These are phyloP conservation scores for Drosophila recens DNA, from an alignment of 2,888 invertebrate genomes.

Conservation along the genomic window DNA sequence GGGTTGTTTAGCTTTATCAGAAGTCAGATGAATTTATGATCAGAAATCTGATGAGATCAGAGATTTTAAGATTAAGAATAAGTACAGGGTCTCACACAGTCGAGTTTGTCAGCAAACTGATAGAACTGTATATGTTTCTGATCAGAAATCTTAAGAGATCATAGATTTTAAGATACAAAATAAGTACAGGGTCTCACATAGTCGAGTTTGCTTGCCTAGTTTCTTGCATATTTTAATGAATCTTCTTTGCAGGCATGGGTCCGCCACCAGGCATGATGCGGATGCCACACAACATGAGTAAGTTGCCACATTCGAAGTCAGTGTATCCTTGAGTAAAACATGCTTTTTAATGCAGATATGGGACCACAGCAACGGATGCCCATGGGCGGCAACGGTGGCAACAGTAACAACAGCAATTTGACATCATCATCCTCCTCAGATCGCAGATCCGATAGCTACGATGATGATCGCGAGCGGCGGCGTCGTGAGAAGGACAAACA, in stretches of 20 bases:
- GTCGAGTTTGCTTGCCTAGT: not conserved
- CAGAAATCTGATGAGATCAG: too few relatives aligned
- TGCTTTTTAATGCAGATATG: slow-evolving; percentile 66
- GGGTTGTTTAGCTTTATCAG: not conserved
- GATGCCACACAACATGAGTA: slow-evolving; percentile 62
- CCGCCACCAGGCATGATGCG: slow-evolving; percentile 79
- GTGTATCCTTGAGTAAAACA: not conserved
- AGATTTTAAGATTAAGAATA: too few relatives aligned
- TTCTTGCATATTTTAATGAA: not conserved
- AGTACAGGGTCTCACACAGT: too few relatives aligned
- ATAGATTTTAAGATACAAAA: too few relatives aligned
- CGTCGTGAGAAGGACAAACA: slow-evolving; percentile 86
- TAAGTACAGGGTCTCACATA: too few relatives aligned
- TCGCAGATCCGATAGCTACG: slow-evolving; percentile 56
- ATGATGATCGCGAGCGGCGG: slow-evolving; percentile 69
- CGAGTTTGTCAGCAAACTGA: too few relatives aligned
- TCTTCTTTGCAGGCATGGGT: slow-evolving; percentile 71
- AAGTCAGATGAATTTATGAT: too few relatives aligned
- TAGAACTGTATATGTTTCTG: too few relatives aligned
- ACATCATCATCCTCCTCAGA: slow-evolving; percentile 47
- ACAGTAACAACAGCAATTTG: slow-evolving; percentile 47
- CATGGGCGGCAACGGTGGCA: slow-evolving; percentile 43
- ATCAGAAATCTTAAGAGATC: too few relatives aligned
- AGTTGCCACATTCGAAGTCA: slow-evolving; percentile 2
- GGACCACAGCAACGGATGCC: slow-evolving; percentile 76